Evolutionary conservation across 1,140 invertebrate species (phyloP), one percentile per base, ranked within the genome.

Genomic region (Brachionus sp.): DNA sequence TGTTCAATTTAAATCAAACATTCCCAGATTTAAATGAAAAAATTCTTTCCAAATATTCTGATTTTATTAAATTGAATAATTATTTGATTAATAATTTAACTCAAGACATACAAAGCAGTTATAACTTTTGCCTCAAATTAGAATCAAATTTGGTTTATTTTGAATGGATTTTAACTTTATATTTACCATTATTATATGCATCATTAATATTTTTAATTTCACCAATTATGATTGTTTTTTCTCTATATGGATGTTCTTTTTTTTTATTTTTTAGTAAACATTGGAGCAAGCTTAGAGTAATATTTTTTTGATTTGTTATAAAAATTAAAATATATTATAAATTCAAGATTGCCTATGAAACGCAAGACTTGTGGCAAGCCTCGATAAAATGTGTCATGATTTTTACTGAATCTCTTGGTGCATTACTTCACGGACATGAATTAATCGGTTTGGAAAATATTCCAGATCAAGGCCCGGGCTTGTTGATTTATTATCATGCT

Each of bases 401-500:
- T 44, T 80, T 83, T 53, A 68, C 57, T 68, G 66, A 83, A 53
- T 39, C 35, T 16, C 13, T 42, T 9, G 82, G 66, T 12, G 33
- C 42, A 16, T 16, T 83, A 13, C 50, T 68, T 68, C 82, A 83
- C 39, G 95, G 94, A 46, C 98, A 98, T 89, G 96, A 99, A 89
- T 92, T 98, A 64, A 90, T 92, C 68, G 96, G 97, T 0, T 84
- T 98, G 57, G 95, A 98, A 88, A 95, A 98, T 87, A 92, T 99
- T 83, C 97, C 97, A 2, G 91, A 92, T 16, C 89, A 92, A 80
- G 93, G 94, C 5, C 92, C 95, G 84, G 96, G 94, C 62, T 89
- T 99, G 25, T 91, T 98, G 80, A 93, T 99, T 64, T 98, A 96
- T 88, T 99, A 99, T 87, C 97, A 99, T 90, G 97, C 97, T 33